Evolutionary conservation across 2,888 invertebrate genomes (phyloP).

Genomic region (Aleiodes alternator): DNA sequence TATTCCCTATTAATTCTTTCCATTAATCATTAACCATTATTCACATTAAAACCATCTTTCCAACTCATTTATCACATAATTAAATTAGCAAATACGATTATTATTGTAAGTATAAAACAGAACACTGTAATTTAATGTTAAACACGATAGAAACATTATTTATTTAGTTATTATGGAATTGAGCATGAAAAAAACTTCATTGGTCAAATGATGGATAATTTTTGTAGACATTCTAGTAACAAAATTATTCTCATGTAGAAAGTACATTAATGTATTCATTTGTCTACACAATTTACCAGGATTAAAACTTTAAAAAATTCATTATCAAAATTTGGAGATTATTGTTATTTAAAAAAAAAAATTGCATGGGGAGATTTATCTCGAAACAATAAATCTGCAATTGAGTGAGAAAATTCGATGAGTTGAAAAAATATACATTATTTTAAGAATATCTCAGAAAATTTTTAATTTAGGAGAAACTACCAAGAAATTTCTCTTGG

Average conservation of each 20-base stretch:
- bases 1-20: constrained; percentile 27
- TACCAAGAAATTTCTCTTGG: too few relatives aligned
- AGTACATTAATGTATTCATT: too few relatives aligned
- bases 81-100: constrained; percentile 42
- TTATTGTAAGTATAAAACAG: constrained; percentile 48
- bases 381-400: too few relatives aligned
- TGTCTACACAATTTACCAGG: neutral
- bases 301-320: neutral
- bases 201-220: too few relatives aligned
- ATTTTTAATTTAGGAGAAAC: too few relatives aligned
- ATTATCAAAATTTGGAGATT: neutral
- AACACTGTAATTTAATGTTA: constrained; percentile 22
- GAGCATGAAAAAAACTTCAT: neutral
- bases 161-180: constrained; percentile 8
- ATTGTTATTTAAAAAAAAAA: too few relatives aligned
- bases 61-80: constrained; percentile 47
- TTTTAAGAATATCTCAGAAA: too few relatives aligned
- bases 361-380: too few relatives aligned
- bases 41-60: constrained; percentile 43
- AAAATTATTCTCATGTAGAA: too few relatives aligned
- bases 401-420: too few relatives aligned
- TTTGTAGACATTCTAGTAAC: too few relatives aligned
- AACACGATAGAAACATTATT: constrained; percentile 1
- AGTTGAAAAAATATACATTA: too few relatives aligned
- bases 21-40: constrained; percentile 47